phyloP scores from a whole-genome alignment of 1,140 invertebrate genomes.

The Melanaphis sacchari region DNA sequence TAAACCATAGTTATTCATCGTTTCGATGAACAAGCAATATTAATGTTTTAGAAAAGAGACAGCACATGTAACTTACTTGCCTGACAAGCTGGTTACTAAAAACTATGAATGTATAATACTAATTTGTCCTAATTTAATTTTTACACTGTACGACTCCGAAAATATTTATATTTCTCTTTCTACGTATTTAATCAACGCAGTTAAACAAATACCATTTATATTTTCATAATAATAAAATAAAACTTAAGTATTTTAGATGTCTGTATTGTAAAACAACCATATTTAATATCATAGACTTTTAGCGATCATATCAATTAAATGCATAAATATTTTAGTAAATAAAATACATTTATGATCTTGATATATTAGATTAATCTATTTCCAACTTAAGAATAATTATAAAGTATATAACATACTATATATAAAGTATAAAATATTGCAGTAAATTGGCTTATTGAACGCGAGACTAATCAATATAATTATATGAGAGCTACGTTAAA shows the following conservation, averaged over 20 bases:
- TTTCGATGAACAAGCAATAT: background rate
- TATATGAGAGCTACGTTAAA: too few relatives aligned
- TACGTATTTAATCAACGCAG: background rate
- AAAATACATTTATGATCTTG: too few relatives aligned
- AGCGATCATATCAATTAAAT: too few relatives aligned
- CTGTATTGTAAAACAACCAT: too few relatives aligned
- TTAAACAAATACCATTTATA: background rate
- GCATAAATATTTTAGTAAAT: too few relatives aligned
- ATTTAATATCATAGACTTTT: background rate
- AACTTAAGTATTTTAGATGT: background rate
- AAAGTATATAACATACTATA: too few relatives aligned
- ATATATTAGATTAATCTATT: too few relatives aligned
- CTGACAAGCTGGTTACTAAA: background rate
- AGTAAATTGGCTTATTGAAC: too few relatives aligned
- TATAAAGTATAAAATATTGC: too few relatives aligned
- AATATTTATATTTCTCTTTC: background rate
- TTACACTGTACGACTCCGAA: background rate
- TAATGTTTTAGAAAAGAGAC: slow-evolving; percentile 20
- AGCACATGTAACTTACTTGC: background rate
- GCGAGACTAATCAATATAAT: too few relatives aligned
- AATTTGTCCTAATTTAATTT: background rate
- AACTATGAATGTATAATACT: background rate
- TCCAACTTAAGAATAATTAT: too few relatives aligned
- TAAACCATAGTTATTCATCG: background rate
- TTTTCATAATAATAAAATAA: background rate